phyloP scores from a whole-genome alignment of 2,113 vertebrate genomes.

The Machaerirhynchus nigripectus region DNA sequence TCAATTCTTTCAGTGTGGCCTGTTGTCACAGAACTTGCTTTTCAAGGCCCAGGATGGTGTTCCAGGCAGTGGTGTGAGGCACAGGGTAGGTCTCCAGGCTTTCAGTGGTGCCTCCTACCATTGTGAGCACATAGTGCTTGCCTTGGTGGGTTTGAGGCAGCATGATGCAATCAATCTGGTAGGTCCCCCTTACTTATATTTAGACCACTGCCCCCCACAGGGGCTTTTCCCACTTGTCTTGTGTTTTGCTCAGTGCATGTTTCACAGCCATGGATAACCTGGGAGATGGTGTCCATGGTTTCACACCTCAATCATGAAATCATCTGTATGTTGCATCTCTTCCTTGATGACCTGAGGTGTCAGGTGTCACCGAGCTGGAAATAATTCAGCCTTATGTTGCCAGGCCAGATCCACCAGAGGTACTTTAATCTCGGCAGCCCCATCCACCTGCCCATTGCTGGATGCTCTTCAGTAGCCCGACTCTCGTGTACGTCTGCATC shows the following conservation, averaged over 20 bases:
- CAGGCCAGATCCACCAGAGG: background rate
- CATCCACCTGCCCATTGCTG: background rate
- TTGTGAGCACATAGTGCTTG: rapidly evolving
- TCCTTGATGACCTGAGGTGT: background rate
- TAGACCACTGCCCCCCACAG: no score
- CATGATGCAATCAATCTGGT: background rate
- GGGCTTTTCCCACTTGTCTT: background rate
- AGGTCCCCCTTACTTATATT: background rate
- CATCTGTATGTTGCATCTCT: background rate
- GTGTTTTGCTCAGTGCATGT: background rate
- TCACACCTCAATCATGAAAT: rapidly evolving
- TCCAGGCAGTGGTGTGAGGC: background rate
- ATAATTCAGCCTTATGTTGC: background rate
- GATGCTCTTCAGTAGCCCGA: rapidly evolving
- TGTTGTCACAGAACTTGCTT: background rate
- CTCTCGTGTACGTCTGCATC: rapidly evolving
- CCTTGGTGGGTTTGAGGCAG: background rate
- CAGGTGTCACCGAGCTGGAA: background rate
- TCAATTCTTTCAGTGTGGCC: background rate
- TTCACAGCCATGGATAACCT: background rate
- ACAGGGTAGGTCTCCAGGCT: background rate
- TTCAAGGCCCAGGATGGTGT: background rate
- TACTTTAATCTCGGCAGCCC: background rate
- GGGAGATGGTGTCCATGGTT: background rate
- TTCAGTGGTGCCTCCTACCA: background rate